Conservation (phyloP, 2,113 vertebrate species). For the Xenopus laevis region DNA sequence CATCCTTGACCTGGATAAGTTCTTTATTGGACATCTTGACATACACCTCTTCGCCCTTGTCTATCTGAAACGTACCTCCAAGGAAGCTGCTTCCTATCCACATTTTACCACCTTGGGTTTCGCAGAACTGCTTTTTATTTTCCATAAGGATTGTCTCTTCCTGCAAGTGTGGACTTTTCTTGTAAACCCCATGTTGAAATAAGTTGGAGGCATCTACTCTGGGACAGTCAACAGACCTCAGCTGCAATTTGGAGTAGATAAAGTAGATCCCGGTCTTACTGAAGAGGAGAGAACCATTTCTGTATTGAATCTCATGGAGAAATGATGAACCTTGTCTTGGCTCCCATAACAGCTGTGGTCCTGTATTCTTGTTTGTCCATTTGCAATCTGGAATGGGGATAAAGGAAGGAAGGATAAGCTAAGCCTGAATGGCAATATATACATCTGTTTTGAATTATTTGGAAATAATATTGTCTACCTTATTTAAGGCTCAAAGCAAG, state of each 20-base stretch:
- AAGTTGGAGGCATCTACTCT: accelerated
- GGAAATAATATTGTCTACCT: too few species aligned
- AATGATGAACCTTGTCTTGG: slow-evolving; percentile 48
- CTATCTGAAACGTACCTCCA: slow-evolving; percentile 68
- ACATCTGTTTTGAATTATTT: too few species aligned
- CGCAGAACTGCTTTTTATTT: slow-evolving; percentile 47
- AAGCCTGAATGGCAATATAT: too few species aligned
- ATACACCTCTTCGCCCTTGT: slow-evolving; percentile 59
- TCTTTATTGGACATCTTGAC: slow-evolving; percentile 57
- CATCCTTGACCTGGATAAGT: slow-evolving; percentile 33
- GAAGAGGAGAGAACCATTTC: slow-evolving; percentile 55
- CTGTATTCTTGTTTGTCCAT: slow-evolving; percentile 30
- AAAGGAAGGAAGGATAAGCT: background rate
- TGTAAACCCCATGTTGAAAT: slow-evolving; percentile 51
- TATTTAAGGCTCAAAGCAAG: too few species aligned
- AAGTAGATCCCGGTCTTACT: slow-evolving; percentile 67
- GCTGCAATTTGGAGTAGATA: slow-evolving; percentile 75
- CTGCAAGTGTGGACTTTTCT: slow-evolving; percentile 49
- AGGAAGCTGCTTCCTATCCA: slow-evolving; percentile 68
- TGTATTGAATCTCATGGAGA: slow-evolving; percentile 61
- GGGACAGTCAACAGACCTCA: slow-evolving; percentile 34
- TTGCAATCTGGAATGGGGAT: background rate
- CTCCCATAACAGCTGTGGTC: slow-evolving; percentile 63
- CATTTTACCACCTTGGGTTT: accelerated
- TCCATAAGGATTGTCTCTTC: slow-evolving; percentile 57